Evolutionary conservation across 2,888 invertebrate species (phyloP).

Genomic region (Dromius quadrimaculatus): DNA sequence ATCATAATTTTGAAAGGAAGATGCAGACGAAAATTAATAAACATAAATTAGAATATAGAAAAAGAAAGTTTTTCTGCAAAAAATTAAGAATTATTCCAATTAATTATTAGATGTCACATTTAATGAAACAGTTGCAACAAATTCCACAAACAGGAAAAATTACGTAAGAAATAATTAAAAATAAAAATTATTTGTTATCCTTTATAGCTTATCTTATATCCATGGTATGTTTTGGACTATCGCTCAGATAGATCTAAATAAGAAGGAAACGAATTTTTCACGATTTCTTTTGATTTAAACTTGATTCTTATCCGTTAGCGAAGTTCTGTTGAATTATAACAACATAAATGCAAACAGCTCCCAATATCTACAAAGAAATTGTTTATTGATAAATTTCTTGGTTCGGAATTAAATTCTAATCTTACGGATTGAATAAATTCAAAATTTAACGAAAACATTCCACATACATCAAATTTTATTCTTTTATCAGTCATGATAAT

Average conservation of each 20-base stretch:
- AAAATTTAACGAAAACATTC: conserved; percentile 36
- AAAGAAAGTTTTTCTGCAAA: conserved; percentile 25
- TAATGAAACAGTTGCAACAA: no score
- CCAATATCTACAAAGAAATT: conserved; percentile 29
- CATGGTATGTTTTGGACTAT: no score
- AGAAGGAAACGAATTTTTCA: no score
- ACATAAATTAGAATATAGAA: conserved; percentile 1
- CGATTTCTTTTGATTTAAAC: no score
- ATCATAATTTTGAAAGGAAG: conserved; percentile 40
- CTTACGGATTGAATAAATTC: conserved; percentile 39
- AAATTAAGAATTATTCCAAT: no score
- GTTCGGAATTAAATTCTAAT: background rate
- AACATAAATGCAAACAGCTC: conserved; percentile 35
- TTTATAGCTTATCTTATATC: no score
- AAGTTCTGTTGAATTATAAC: conserved; percentile 46
- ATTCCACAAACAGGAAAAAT: no score
- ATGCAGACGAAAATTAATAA: conserved; percentile 37
- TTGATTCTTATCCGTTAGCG: no score
- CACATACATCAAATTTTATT: conserved; percentile 32
- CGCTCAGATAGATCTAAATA: no score
- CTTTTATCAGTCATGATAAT: conserved; percentile 33
- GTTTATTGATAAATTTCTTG: background rate
- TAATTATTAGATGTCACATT: no score
- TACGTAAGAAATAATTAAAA: no score
- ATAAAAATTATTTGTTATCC: no score